phyloP scores from a whole-genome alignment of 2,113 vertebrate species.

The Labeo catla region DNA sequence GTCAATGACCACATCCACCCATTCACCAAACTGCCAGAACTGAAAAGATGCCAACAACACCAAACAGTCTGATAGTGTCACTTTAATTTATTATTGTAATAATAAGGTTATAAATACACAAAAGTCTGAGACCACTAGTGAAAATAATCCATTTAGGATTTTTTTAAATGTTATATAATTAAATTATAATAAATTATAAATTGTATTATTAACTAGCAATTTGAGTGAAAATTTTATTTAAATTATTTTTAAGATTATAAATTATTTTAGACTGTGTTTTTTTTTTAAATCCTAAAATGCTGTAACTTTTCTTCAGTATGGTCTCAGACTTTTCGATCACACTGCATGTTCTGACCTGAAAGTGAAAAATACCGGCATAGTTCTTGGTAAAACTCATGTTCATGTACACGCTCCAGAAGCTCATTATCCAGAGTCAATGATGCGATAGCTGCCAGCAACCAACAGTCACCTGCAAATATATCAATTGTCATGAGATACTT shows the following conservation, averaged over 20 bases:
- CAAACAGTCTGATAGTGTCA: neutral
- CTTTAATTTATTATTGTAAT: neutral
- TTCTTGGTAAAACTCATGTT: conserved; percentile 78
- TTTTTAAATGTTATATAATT: too few relatives aligned
- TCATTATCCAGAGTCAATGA: conserved; percentile 87
- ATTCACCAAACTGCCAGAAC: too few relatives aligned
- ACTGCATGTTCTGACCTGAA: conserved; percentile 74
- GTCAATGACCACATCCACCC: too few relatives aligned
- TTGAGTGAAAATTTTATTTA: too few relatives aligned
- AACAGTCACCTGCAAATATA: conserved; percentile 84
- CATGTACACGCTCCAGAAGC: conserved; percentile 75
- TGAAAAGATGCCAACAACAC: neutral
- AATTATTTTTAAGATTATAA: too few relatives aligned
- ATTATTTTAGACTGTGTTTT: too few relatives aligned
- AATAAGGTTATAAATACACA: neutral
- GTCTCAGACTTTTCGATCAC: too few relatives aligned
- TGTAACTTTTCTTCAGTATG: neutral
- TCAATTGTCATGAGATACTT: neutral
- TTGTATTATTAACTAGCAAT: too few relatives aligned
- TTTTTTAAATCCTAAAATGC: too few relatives aligned
- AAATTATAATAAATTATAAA: too few relatives aligned
- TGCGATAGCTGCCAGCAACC: conserved; percentile 89
- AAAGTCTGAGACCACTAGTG: too few relatives aligned
- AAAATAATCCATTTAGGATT: too few relatives aligned
- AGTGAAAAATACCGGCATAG: conserved; percentile 87